These are phyloP conservation scores for Blastomussa wellsi DNA, from an alignment of 92 coral and sea anemone genomes.

Conservation along the genomic window DNA sequence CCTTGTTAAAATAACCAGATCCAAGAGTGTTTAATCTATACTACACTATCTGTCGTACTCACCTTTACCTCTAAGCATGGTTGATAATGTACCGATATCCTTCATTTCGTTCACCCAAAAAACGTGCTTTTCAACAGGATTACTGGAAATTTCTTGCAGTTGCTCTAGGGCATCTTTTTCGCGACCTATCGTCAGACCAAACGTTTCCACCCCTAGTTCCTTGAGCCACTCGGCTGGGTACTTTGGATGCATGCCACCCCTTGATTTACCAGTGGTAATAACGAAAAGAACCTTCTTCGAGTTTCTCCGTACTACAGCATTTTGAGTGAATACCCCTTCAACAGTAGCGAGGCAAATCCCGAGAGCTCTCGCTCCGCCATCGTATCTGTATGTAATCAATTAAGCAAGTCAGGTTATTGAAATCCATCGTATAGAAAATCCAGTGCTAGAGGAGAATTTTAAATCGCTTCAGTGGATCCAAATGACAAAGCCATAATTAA, in stretches of 20 bases:
- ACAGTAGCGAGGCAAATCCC: slow-evolving; percentile 42
- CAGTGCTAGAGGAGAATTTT: too few species aligned
- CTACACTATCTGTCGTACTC: background rate
- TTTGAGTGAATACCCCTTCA: slow-evolving; percentile 23
- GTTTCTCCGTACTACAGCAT: slow-evolving; percentile 10
- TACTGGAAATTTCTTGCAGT: slow-evolving; percentile 33
- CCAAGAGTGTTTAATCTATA: too few species aligned
- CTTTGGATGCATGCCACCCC: background rate
- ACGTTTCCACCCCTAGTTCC: slow-evolving; percentile 36
- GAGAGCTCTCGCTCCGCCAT: slow-evolving; percentile 7
- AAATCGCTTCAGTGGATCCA: too few species aligned
- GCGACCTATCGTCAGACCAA: slow-evolving; percentile 41
- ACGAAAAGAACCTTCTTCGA: slow-evolving; percentile 47
- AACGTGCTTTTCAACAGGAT: slow-evolving; percentile 30
- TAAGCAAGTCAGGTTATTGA: background rate
- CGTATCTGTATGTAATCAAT: slow-evolving; percentile 9
- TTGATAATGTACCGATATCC: background rate
- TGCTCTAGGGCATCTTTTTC: slow-evolving; percentile 23
- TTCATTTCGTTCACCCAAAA: slow-evolving; percentile 31
- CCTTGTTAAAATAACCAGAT: too few species aligned
- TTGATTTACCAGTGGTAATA: slow-evolving; percentile 30
- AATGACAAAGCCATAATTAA: too few species aligned
- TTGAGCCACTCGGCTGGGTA: slow-evolving; percentile 8
- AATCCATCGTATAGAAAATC: too few species aligned
- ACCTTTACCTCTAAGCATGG: slow-evolving; percentile 35